phyloP scores from a whole-genome alignment of 2,797 vertebrate species.

The Brotula barbata region DNA sequence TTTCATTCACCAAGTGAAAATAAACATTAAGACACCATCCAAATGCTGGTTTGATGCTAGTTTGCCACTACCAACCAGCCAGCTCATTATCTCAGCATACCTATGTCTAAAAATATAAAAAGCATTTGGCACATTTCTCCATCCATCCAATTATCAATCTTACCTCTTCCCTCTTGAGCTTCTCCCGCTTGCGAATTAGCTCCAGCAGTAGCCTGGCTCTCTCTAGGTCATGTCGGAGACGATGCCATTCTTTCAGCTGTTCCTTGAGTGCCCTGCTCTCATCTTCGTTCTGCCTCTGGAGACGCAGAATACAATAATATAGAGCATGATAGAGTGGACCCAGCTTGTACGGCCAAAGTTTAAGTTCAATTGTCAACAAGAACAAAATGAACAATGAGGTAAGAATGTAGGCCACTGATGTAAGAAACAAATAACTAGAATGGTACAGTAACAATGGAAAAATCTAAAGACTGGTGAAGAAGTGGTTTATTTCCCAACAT shows the following conservation, averaged over 20 bases:
- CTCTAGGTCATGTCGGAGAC: conserved; percentile 94
- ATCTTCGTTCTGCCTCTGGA: conserved; percentile 89
- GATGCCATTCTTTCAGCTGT: conserved; percentile 95
- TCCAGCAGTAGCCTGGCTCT: conserved; percentile 91
- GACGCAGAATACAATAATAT: background rate
- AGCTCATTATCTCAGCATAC: too few species aligned
- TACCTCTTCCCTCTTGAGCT: conserved; percentile 98
- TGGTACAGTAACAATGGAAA: too few species aligned
- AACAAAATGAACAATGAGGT: too few species aligned
- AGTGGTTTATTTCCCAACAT: too few species aligned
- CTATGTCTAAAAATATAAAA: too few species aligned
- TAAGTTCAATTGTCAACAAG: too few species aligned
- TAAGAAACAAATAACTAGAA: too few species aligned
- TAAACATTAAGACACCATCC: background rate
- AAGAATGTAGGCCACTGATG: too few species aligned
- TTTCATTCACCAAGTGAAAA: background rate
- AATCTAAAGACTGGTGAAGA: too few species aligned
- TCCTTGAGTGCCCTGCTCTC: conserved; percentile 92
- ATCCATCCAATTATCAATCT: background rate
- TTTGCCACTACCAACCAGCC: background rate
- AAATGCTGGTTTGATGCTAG: background rate
- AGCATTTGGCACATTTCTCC: background rate
- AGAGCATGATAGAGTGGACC: too few species aligned
- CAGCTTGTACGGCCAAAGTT: too few species aligned
- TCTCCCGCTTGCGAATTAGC: conserved; percentile 95